A percentile compares a stretch with the other conserved stretches of the same genome.
Conservation (phyloP, 2,113 vertebrate species). For the Bos indicus region DNA sequence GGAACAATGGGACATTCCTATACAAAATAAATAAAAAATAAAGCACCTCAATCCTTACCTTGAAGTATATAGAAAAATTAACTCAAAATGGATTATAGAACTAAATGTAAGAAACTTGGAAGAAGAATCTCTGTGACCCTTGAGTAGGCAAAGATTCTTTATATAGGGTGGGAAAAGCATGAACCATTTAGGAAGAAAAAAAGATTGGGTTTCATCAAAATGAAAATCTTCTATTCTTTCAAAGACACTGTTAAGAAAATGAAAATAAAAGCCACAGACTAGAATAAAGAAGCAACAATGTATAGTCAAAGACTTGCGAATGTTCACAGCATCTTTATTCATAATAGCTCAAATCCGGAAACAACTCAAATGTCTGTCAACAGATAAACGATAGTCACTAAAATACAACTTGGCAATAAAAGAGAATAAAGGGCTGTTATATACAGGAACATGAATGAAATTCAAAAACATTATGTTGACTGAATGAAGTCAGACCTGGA, state of each 20-base stretch:
- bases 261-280: neutral
- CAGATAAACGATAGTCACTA: neutral
- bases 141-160: neutral
- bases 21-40: neutral
- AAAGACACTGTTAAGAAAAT: neutral
- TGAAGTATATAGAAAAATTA: neutral
- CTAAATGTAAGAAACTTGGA: neutral
- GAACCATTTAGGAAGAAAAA: neutral
- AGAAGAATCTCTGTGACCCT: neutral
- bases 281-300: neutral
- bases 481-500: neutral
- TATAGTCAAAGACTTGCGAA: neutral
- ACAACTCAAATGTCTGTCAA: neutral
- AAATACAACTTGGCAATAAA: neutral
- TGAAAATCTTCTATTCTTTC: neutral
- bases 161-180: neutral
- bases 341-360: neutral
- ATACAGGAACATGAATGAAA: neutral
- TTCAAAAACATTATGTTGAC: neutral
- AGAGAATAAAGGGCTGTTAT: neutral
- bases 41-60: neutral
- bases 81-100: neutral
- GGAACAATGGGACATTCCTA: neutral
- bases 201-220: neutral
- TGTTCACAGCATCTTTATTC: neutral